phyloP scores from a whole-genome alignment of 53 echinoderm and acorn worm genomes.

The Mesocentrotus franciscanus region DNA sequence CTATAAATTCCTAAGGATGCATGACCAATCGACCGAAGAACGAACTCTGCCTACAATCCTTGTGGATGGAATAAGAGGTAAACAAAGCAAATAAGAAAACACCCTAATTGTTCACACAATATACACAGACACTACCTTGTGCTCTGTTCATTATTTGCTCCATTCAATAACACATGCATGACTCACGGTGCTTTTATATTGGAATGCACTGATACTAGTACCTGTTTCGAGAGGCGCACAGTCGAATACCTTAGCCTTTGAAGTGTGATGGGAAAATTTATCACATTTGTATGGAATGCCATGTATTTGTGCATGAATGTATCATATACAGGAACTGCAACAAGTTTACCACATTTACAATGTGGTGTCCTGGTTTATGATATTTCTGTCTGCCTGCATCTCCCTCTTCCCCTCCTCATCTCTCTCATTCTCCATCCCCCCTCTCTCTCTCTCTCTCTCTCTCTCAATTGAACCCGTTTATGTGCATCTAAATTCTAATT shows the following conservation, averaged over 20 bases:
- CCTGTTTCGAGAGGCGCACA: background rate
- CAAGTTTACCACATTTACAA: too few relatives aligned
- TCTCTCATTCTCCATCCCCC: too few relatives aligned
- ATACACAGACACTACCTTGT: background rate
- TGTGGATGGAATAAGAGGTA: background rate
- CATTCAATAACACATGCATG: background rate
- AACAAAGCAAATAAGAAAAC: slow-evolving; percentile 33
- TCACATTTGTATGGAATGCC: background rate
- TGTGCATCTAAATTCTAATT: too few relatives aligned
- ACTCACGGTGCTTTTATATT: background rate
- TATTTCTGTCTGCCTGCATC: too few relatives aligned
- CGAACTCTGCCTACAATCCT: background rate
- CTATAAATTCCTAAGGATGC: slow-evolving; percentile 3
- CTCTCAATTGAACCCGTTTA: too few relatives aligned
- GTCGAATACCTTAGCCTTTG: background rate
- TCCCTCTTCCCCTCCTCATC: too few relatives aligned
- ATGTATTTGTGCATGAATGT: background rate
- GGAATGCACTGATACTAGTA: background rate
- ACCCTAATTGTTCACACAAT: slow-evolving; percentile 43
- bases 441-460: too few relatives aligned
- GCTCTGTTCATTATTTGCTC: background rate
- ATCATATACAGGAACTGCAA: too few relatives aligned
- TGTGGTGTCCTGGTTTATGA: too few relatives aligned
- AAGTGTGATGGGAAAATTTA: background rate
- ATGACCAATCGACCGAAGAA: slow-evolving; percentile 16